Evolutionary conservation across 37 sponge, comb jelly and placozoan genomes (phyloP), one percentile per base, ranked within the genome.

Genomic region (Chondrosia reniformis): DNA sequence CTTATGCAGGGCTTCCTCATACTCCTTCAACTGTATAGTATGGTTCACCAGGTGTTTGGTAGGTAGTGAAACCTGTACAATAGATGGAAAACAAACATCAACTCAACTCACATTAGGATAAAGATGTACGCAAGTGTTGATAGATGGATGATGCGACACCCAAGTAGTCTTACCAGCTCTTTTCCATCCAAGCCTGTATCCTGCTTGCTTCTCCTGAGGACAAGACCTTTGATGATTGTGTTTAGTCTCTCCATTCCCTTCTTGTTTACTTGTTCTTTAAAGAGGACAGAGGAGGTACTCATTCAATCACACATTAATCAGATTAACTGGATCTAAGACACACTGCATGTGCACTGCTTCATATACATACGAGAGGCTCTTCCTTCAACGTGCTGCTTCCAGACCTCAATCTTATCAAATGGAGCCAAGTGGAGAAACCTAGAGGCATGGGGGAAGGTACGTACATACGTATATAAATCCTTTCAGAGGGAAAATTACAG

Each of bases 371-470:
- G 21, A 73, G 31, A 0, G 1, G 0, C 78, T 81, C 88, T 55
- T 79, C 33, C 63, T 69, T 79, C 85, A 27, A 87, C 81, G 1
- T 75, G 80, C 28, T 80, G 58, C 76, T 78, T 87, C 93, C 93
- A 92, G 24, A 88, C 84, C 0, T 27, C 36, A 63, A 55, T 43
- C 46, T 92, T 84, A 83, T 88, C 83, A 83, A 92, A 92, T 1
- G 89, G 89, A 72, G 89, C 83, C 44, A 88, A 72, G 25, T 55
- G 75, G 8, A 92, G 74, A 64, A 92, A 92, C 63, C 78, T 82
- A 10, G 2, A 19, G 10, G 15, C 42, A 69, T n/a, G n/a, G n/a
- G n/a, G n/a, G n/a, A n/a, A n/a, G n/a, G n/a, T n/a, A n/a, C n/a
- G n/a, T n/a, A n/a, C n/a, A n/a, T n/a, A n/a, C n/a, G n/a, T n/a